phyloP scores from a whole-genome alignment of 2,113 vertebrate species.

The Apteryx owenii region DNA sequence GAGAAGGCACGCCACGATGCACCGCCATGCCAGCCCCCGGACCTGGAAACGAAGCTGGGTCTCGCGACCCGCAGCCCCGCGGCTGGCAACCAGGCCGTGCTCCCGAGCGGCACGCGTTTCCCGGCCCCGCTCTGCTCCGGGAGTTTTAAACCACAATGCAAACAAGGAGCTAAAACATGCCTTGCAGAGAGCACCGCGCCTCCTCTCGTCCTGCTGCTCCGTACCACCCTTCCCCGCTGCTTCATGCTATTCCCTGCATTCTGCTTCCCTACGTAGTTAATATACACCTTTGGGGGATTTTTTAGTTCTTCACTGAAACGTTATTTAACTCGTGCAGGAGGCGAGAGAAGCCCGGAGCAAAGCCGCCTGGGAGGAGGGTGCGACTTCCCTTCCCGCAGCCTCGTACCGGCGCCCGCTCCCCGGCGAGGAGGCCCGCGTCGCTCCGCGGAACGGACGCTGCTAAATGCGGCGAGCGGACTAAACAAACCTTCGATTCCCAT shows the following conservation, averaged over 20 bases:
- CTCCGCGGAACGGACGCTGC: background rate
- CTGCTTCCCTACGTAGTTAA: fast-evolving
- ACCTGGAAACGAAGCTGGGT: fast-evolving
- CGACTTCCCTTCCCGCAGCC: background rate
- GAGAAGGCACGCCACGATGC: background rate
- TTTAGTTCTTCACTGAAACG: fast-evolving
- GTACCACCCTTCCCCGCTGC: background rate
- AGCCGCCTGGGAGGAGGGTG: background rate
- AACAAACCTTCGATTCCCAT: conserved; percentile 86
- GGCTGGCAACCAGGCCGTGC: background rate
- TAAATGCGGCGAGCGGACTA: conserved; percentile 69
- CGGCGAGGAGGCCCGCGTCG: background rate
- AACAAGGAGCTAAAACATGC: background rate
- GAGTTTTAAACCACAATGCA: background rate
- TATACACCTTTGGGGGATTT: fast-evolving
- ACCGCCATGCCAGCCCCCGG: too few species aligned
- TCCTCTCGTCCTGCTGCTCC: background rate
- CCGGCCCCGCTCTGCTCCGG: too few species aligned
- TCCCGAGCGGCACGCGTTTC: background rate
- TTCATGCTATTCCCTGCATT: too few species aligned
- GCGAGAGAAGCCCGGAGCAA: fast-evolving
- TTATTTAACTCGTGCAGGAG: fast-evolving
- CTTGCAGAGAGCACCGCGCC: background rate
- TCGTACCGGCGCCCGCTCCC: background rate
- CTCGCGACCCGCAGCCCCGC: fast-evolving